Evolutionary conservation across 2,113 vertebrate genomes (phyloP), one percentile per base, ranked within the genome.

Genomic region (Thalassarche chlororhynchos): DNA sequence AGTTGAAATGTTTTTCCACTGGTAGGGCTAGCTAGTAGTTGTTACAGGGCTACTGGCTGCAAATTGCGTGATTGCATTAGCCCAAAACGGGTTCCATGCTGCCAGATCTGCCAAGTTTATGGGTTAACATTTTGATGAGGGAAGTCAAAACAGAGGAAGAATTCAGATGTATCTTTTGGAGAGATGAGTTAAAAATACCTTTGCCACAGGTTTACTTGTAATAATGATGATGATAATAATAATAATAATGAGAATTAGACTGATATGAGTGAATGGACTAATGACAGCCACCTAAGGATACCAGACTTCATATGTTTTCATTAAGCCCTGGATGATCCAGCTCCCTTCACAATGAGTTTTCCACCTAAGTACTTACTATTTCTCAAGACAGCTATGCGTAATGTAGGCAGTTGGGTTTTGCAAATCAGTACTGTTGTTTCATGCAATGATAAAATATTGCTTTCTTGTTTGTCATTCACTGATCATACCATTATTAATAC

Each of bases 1-100:
- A 44, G 32, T 3, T 31, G 17, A 23, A 32, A 51, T 28, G 14
- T 46, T 71, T 49, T 76, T 46, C 54, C 25, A 9, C 6, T 19
- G 19, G 17, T 46, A 66, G 26, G 51, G 6, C 57, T 42, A 19
- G 38, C 57, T 61, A 6, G 60, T 46, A 46, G 32, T 40, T 36
- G 5, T 10, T 55, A 5, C 46, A 38, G 46, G 44, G n/a, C 36
- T 23, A 9, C n/a, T 46, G 76, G 24, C 68, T 44, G 28, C 70
- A 62, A 32, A 40, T 12, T 20, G 32, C 69, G 5, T 6, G 12
- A 23, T 15, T 40, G 57, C 4, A 0, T 51, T 57, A 52, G 29
- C 65, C 58, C 58, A 25, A 18, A 21, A 24, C 0, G 1, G 23
- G 20, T 52, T 69, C 51, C 0, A 0, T 61, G 42, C 47, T 44